Base-by-base conservation (phyloP, 1,140 invertebrate genomes). In the Temnothorax nylanderi region DNA sequence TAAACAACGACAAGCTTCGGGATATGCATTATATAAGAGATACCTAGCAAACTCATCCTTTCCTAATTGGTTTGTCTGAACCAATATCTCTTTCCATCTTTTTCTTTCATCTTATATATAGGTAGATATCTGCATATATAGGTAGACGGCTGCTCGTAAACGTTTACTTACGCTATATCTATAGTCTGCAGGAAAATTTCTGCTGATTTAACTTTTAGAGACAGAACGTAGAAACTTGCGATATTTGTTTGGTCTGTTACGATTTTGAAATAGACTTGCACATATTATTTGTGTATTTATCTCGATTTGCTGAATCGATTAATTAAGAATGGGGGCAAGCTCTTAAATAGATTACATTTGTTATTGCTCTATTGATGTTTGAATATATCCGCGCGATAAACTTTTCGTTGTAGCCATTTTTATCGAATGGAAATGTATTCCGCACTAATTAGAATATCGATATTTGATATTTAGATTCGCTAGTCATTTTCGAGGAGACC, bases 1-100 rank as follows among this genome's bases (percentile, higher is more conserved):
- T 44, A 26, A 74, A 49, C 11, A 60, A 47, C 47, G 6, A 54
- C 21, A 41, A 82, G 34, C 60, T 86, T 37, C 13, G 32, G 8
- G 64, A 87, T 86, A 32, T 69, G 26, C 26, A 69, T 69, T 69
- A 78, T 86, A 74, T 64, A 87, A 85, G 13, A 87, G 62, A 56
- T 74, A 81, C 69, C 69, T 76, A 89, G 41, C 60, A 78, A 88
- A 84, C 80, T 85, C 74, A 90, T 90, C 62, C 65, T 75, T 71
- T 18, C 56, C 62, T 91, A 91, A 89, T 91, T 91, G 85, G 80
- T 64, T 81, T 72, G 85, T 89, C 62, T 69, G 49, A 85, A 69
- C 49, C 75, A 86, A 86, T 90, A 86, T 81, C 54, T 85, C 54
- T 62, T 41, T 65, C 49, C 49, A 54, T 75, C 62, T 88, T 69